Conservation (phyloP, 2,888 invertebrate species). For the Tenthredo scrophulariae region DNA sequence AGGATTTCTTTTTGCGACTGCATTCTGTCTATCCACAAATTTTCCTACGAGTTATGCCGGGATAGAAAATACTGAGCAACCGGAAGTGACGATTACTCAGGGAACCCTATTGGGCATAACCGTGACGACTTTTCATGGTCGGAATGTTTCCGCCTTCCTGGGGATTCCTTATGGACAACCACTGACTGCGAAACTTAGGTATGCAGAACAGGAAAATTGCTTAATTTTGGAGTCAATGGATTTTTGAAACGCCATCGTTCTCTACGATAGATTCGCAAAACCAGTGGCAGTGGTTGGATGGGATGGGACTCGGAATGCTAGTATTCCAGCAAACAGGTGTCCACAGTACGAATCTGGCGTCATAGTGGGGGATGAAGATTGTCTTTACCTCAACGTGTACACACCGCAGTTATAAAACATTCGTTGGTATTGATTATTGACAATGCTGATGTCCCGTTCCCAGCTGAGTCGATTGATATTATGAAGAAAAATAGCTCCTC, state of each 20-base stretch:
- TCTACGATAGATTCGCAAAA: constrained; percentile 3
- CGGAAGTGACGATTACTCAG: not conserved
- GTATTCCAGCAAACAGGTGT: not conserved
- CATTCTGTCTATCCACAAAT: no score
- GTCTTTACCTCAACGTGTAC: constrained; percentile 28
- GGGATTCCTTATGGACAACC: constrained; percentile 26
- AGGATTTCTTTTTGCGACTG: no score
- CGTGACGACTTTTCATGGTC: not conserved
- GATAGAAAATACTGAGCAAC: not conserved
- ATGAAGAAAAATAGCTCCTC: no score
- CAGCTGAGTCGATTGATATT: no score
- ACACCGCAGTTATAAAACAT: no score
- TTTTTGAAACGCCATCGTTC: not conserved
- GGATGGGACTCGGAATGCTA: constrained; percentile 13
- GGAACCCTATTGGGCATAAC: not conserved
- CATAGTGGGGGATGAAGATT: not conserved
- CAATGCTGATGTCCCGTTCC: no score
- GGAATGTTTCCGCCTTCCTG: not conserved
- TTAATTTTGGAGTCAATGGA: not conserved
- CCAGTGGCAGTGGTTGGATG: not conserved
- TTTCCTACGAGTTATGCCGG: not conserved
- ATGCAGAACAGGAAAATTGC: not conserved
- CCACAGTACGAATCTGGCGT: not conserved
- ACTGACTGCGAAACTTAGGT: constrained; percentile 3
- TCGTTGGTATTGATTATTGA: no score